Percentiles rank a stretch among this genome's conserved stretches.
Conservation (phyloP, 2,113 vertebrate species). For the Salvelinus sp. region DNA sequence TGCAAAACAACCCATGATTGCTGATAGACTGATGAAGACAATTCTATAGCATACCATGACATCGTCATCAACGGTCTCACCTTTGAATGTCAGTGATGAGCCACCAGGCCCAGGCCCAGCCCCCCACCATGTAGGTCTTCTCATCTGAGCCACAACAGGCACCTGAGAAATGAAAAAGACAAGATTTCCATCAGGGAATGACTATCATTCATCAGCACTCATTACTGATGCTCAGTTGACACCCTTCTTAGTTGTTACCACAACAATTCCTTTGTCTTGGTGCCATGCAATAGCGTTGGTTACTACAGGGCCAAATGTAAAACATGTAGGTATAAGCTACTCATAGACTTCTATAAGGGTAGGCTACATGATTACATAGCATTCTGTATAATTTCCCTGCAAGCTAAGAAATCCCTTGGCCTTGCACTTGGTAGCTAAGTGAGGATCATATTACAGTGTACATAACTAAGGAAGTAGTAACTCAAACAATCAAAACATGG, state of each 20-base stretch:
- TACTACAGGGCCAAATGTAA: too few relatives aligned
- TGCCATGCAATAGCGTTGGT: too few relatives aligned
- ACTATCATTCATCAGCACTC: conserved; percentile 15
- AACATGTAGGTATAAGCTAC: too few relatives aligned
- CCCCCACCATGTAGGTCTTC: conserved; percentile 88
- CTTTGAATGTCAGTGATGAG: conserved; percentile 89
- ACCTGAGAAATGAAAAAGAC: conserved; percentile 72
- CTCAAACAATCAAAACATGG: too few relatives aligned
- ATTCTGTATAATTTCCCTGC: background rate
- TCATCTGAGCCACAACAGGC: conserved; percentile 85
- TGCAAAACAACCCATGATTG: too few relatives aligned
- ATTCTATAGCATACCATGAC: background rate
- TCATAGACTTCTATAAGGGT: background rate
- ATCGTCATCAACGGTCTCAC: conserved; percentile 68
- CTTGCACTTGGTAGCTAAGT: too few relatives aligned
- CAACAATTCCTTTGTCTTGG: too few relatives aligned
- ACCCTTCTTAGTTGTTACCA: background rate
- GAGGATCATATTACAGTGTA: too few relatives aligned
- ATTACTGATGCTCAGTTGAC: background rate
- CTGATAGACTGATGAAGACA: background rate
- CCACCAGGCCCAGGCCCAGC: conserved; percentile 98
- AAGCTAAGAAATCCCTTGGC: too few relatives aligned
- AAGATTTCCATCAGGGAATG: background rate
- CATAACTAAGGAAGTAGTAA: too few relatives aligned
- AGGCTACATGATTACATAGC: background rate